phyloP scores from a whole-genome alignment of 1,140 invertebrate genomes.

The Dinothrombium tinctorium region DNA sequence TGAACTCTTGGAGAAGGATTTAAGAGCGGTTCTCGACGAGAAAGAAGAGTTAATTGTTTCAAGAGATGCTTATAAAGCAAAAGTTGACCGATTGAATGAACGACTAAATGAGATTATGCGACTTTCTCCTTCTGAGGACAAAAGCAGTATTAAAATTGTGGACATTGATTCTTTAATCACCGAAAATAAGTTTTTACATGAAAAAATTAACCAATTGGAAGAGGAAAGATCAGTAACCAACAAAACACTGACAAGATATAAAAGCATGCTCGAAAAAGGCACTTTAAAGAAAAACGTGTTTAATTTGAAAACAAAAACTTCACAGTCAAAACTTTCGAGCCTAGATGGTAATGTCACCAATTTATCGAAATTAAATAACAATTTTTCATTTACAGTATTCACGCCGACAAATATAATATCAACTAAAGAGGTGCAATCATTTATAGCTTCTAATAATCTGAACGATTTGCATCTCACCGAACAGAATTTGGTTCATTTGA shows the following conservation, averaged over 20 bases:
- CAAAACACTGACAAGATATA: slow-evolving; percentile 24
- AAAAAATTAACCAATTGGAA: slow-evolving; percentile 47
- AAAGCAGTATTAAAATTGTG: background rate
- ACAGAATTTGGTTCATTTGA: slow-evolving; percentile 43
- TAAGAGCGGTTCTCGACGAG: slow-evolving; percentile 50
- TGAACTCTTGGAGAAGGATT: slow-evolving; percentile 38
- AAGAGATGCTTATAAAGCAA: slow-evolving; percentile 57
- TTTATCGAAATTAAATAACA: too few species aligned
- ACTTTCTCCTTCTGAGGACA: background rate
- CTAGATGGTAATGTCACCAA: too few species aligned
- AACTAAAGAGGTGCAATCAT: slow-evolving; percentile 20
- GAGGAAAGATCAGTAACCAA: slow-evolving; percentile 44
- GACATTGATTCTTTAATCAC: slow-evolving; percentile 4
- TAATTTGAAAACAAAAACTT: slow-evolving; percentile 15
- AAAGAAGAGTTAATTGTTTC: slow-evolving; percentile 58
- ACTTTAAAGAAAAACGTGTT: slow-evolving; percentile 21
- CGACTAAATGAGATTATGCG: slow-evolving; percentile 44
- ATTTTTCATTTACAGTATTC: too few species aligned
- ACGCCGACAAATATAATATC: slow-evolving; percentile 3
- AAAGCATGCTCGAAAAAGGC: slow-evolving; percentile 24
- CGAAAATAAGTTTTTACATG: slow-evolving; percentile 36
- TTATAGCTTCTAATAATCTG: slow-evolving; percentile 20
- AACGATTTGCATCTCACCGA: slow-evolving; percentile 37
- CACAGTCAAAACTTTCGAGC: background rate
- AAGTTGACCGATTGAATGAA: slow-evolving; percentile 55